A percentile compares a stretch with the other conserved stretches of the same genome.
Conservation (phyloP, 2,888 invertebrate species). For the Oscheius sp. region DNA sequence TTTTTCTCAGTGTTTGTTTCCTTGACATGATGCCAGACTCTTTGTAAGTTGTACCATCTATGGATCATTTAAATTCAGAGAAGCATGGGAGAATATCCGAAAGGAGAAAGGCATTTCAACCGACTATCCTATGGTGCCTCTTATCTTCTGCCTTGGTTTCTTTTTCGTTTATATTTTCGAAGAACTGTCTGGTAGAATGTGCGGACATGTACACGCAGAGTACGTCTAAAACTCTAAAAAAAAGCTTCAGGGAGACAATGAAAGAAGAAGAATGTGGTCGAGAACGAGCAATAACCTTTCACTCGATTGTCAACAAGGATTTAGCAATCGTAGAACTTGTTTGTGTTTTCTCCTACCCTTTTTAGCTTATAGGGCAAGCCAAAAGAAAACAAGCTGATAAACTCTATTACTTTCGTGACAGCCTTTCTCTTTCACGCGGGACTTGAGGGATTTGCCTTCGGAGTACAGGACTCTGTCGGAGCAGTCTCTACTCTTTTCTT, state of each 20-base stretch:
- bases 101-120: conserved; percentile 32
- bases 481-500: conserved; percentile 56
- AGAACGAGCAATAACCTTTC: conserved; percentile 31
- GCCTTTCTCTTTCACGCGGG: conserved; percentile 59
- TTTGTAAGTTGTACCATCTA: conserved; percentile 34
- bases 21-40: conserved; percentile 61
- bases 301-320: conserved; percentile 37
- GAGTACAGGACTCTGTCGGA: conserved; percentile 50
- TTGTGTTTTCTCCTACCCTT: neutral
- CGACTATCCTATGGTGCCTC: conserved; percentile 50
- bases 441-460: conserved; percentile 65
- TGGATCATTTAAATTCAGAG: conserved; percentile 31
- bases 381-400: conserved; percentile 30
- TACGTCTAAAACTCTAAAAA: neutral
- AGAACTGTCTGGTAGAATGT: conserved; percentile 51
- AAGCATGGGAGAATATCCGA: conserved; percentile 41
- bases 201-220: conserved; percentile 29
- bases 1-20: conserved; percentile 63
- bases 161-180: conserved; percentile 63
- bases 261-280: conserved; percentile 5
- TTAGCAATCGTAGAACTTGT: conserved; percentile 20
- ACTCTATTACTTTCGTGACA: conserved; percentile 43
- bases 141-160: conserved; percentile 51
- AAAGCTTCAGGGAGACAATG: neutral
- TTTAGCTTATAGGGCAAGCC: conserved; percentile 7